Base-by-base conservation (phyloP, 23 tunicate genomes). In the Trididemnum clinides region DNA sequence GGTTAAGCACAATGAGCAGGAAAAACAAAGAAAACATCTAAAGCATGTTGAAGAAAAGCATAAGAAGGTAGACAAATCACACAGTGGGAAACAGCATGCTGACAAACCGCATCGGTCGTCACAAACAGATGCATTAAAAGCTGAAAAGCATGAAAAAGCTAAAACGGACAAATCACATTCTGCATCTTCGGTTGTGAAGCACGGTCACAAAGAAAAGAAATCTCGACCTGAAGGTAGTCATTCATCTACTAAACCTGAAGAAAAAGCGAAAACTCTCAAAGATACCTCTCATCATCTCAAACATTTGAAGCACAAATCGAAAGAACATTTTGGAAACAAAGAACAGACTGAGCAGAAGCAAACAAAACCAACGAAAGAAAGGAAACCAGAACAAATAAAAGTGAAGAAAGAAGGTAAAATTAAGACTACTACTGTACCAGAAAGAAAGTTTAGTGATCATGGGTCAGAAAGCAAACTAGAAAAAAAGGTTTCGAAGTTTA, bases 151-250 rank as follows among this genome's bases (percentile, higher is more conserved):
- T n/a, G n/a, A n/a, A n/a, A n/a, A n/a, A n/a, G n/a, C n/a, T n/a
- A n/a, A n/a, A n/a, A n/a, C n/a, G n/a, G n/a, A n/a, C n/a, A n/a
- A n/a, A n/a, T n/a, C n/a, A n/a, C n/a, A n/a, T n/a, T n/a, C n/a
- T n/a, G n/a, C n/a, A n/a, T n/a, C n/a, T n/a, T n/a, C n/a, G n/a
- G n/a, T n/a, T n/a, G n/a, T n/a, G n/a, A n/a, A n/a, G n/a, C n/a
- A n/a, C n/a, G 66, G 21, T 5, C 66, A 71, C 51, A 71, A 34
- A 71, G 77, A 71, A 23, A 34, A 71, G 31, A 33, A 71, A 30
- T 49, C 23, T 30, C 20, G 26, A 49, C 51, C 20, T 49, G 23
- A 71, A 34, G 12, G 28, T 15, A 28, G 20, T 26, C 15, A 10
- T 10, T 7, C 20, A 10, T 5, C 22, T 4, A 28, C 20, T 4